Evolutionary conservation across 1,140 invertebrate genomes (phyloP).

Genomic region (Anastatus disparis): DNA sequence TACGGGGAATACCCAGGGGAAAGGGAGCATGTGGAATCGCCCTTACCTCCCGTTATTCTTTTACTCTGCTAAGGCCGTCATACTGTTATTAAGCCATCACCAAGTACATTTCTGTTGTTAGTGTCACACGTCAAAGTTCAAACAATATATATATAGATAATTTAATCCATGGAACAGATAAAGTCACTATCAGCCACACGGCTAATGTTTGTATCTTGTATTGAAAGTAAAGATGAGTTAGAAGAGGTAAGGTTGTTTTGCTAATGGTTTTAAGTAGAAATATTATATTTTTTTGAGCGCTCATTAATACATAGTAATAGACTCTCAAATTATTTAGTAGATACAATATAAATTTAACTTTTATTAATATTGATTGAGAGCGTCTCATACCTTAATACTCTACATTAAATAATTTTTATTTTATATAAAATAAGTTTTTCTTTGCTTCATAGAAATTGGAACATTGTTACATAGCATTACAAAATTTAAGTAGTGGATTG

Average conservation of each 20-base stretch:
- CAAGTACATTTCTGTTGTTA: too few species aligned
- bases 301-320: background rate
- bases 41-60: too few species aligned
- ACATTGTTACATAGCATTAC: conserved; percentile 80
- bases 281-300: background rate
- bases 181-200: too few species aligned
- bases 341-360: background rate
- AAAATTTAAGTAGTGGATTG: conserved; percentile 80
- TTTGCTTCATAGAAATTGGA: conserved; percentile 85
- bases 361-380: background rate
- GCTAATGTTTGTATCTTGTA: conserved; percentile 72
- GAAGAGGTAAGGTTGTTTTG: conserved; percentile 76
- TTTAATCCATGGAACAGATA: too few species aligned
- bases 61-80: too few species aligned
- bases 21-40: too few species aligned
- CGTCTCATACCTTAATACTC: background rate
- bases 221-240: conserved; percentile 85
- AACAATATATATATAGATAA: too few species aligned
- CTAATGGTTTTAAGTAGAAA: background rate
- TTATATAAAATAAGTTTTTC: background rate
- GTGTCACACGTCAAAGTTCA: too few species aligned
- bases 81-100: too few species aligned
- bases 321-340: too few species aligned
- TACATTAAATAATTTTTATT: background rate
- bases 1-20: too few species aligned